Evolutionary conservation across 2,888 invertebrate species (phyloP).

Genomic region (Eristalis pertinax): DNA sequence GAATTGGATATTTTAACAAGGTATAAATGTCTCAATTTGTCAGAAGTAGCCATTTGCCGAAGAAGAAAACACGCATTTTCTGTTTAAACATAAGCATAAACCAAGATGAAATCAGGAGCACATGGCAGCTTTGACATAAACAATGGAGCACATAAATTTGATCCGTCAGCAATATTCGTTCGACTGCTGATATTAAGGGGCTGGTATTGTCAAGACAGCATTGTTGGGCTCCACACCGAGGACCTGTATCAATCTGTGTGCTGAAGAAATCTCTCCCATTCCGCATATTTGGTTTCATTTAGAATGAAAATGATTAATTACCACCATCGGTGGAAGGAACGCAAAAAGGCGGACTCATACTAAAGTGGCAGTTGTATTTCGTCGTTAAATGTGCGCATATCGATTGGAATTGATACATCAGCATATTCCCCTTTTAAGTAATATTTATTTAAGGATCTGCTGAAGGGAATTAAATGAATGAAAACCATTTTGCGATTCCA

Average conservation of each 20-base stretch:
- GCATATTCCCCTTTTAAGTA: background rate
- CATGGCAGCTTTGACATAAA: background rate
- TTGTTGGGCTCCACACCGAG: background rate
- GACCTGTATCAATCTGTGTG: background rate
- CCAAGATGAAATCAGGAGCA: background rate
- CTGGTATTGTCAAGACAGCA: background rate
- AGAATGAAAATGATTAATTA: slow-evolving; percentile 24
- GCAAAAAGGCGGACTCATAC: background rate
- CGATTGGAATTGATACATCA: background rate
- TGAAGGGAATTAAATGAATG: background rate
- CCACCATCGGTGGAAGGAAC: background rate
- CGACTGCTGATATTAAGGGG: background rate
- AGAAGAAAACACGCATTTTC: background rate
- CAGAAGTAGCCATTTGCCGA: background rate
- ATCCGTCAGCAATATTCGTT: background rate
- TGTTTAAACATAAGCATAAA: background rate
- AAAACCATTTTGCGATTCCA: background rate
- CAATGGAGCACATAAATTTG: slow-evolving; percentile 10
- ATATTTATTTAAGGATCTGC: background rate
- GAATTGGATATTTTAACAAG: background rate
- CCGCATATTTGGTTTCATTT: background rate
- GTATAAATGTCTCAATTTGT: background rate
- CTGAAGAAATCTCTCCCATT: background rate
- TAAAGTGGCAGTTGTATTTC: background rate
- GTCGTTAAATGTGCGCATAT: background rate